Evolutionary conservation across 2,113 vertebrate genomes (phyloP).

Genomic region (Halcyon malimbica): DNA sequence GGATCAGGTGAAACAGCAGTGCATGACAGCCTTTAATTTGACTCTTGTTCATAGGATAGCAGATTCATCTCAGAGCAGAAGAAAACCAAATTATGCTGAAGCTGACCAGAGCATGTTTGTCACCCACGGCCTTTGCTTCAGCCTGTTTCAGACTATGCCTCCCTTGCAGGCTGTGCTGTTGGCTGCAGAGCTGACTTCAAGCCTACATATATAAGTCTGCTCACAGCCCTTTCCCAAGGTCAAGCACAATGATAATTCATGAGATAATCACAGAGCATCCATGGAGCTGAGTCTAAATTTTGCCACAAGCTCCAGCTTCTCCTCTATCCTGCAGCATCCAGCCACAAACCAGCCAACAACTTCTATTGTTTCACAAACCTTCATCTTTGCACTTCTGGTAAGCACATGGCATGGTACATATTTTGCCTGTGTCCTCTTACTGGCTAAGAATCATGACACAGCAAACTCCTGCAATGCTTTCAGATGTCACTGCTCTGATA

Average conservation of each 20-base stretch:
- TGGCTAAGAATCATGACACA: background rate
- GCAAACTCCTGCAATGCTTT: background rate
- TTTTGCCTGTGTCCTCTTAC: accelerated
- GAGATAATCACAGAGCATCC: background rate
- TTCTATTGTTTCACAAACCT: background rate
- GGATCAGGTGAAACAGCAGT: background rate
- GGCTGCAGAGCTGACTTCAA: background rate
- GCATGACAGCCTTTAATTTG: background rate
- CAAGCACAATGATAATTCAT: background rate
- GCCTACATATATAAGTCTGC: background rate
- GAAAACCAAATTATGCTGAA: background rate
- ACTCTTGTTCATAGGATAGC: background rate
- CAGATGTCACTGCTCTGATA: background rate
- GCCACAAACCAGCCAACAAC: background rate
- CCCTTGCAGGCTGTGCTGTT: background rate
- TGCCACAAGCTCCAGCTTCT: background rate
- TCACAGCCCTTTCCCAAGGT: background rate
- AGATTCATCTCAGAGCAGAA: background rate
- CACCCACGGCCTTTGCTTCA: background rate
- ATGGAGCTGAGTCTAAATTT: background rate
- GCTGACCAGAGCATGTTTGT: background rate
- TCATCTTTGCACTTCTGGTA: background rate
- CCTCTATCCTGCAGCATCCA: background rate
- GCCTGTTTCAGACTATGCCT: background rate
- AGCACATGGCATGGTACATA: background rate